Percentiles rank a stretch among this genome's conserved stretches.
These are phyloP conservation scores for Drosophila rufa DNA, from an alignment of 1,140 invertebrate species.

Conservation along the genomic window DNA sequence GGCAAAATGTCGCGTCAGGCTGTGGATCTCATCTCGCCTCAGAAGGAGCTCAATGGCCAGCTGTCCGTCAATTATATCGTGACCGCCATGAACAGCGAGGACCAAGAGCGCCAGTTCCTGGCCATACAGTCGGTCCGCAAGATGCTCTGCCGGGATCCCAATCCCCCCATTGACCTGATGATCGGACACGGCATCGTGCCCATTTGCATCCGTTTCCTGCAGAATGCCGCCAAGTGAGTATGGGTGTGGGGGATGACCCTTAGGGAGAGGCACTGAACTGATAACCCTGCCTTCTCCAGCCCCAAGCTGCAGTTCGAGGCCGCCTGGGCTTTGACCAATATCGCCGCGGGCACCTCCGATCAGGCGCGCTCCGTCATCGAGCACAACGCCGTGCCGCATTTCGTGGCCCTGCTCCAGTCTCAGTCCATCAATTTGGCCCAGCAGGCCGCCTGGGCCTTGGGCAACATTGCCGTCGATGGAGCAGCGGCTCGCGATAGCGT, in stretches of 20 bases:
- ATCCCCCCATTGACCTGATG: constrained; percentile 97
- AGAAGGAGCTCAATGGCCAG: constrained; percentile 86
- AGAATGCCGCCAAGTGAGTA: constrained; percentile 89
- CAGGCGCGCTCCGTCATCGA: constrained; percentile 94
- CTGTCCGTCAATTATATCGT: constrained; percentile 88
- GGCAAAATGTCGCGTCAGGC: too few relatives aligned
- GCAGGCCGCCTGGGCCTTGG: constrained; percentile 98
- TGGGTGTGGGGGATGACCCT: background rate
- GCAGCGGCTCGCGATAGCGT: constrained; percentile 91
- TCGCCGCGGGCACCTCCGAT: constrained; percentile 96
- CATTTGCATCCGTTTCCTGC: constrained; percentile 92
- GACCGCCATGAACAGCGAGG: constrained; percentile 87
- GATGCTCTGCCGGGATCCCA: constrained; percentile 95
- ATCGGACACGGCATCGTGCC: constrained; percentile 95
- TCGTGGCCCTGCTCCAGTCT: constrained; percentile 92
- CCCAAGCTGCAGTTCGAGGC: constrained; percentile 98
- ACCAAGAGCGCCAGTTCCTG: constrained; percentile 88
- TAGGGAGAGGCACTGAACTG: background rate
- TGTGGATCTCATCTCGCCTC: constrained; percentile 86
- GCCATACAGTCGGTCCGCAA: constrained; percentile 93
- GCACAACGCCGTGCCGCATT: constrained; percentile 93
- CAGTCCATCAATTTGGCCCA: constrained; percentile 93
- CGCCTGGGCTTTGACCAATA: constrained; percentile 99
- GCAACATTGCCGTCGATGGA: constrained; percentile 98
- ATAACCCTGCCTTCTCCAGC: constrained; percentile 85